These are phyloP conservation scores for Pipa parva DNA, from an alignment of 2,113 vertebrate species.

Conservation along the genomic window DNA sequence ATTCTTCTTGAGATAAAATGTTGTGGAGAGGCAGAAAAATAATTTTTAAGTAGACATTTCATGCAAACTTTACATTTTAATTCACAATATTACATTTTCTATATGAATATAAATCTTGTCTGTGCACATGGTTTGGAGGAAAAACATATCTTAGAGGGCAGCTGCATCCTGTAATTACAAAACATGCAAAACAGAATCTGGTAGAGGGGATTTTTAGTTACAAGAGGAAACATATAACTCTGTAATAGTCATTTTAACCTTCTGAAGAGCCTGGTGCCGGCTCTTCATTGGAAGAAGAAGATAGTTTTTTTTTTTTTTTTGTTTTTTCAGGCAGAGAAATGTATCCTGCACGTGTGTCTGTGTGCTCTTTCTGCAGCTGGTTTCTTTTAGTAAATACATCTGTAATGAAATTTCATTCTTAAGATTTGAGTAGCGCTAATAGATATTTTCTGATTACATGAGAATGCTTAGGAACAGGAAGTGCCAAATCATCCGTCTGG, in stretches of 20 bases:
- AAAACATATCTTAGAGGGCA: slow-evolving; percentile 54
- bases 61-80: too few relatives aligned
- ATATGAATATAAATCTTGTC: slow-evolving; percentile 33
- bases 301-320: slow-evolving; percentile 49
- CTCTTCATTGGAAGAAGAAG: slow-evolving; percentile 49
- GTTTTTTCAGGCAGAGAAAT: slow-evolving; percentile 48
- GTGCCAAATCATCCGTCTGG: slow-evolving; percentile 43
- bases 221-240: slow-evolving; percentile 65
- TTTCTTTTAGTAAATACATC: slow-evolving; percentile 68
- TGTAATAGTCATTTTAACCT: slow-evolving; percentile 64
- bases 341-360: slow-evolving; percentile 36
- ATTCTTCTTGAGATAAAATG: too few relatives aligned
- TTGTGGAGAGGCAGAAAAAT: too few relatives aligned
- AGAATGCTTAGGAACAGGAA: slow-evolving; percentile 48
- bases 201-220: slow-evolving; percentile 64
- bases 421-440: slow-evolving; percentile 45
- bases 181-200: slow-evolving; percentile 58
- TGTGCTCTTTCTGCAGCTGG: slow-evolving; percentile 51
- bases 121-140: slow-evolving; percentile 45
- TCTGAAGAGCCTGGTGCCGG: slow-evolving; percentile 57
- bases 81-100: too few relatives aligned
- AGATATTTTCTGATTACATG: slow-evolving; percentile 50
- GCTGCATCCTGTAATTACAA: slow-evolving; percentile 67
- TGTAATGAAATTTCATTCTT: slow-evolving; percentile 70
- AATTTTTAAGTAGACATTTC: too few relatives aligned